Evolutionary conservation across 2,797 vertebrate species (phyloP).

Genomic region (Prionace glauca): DNA sequence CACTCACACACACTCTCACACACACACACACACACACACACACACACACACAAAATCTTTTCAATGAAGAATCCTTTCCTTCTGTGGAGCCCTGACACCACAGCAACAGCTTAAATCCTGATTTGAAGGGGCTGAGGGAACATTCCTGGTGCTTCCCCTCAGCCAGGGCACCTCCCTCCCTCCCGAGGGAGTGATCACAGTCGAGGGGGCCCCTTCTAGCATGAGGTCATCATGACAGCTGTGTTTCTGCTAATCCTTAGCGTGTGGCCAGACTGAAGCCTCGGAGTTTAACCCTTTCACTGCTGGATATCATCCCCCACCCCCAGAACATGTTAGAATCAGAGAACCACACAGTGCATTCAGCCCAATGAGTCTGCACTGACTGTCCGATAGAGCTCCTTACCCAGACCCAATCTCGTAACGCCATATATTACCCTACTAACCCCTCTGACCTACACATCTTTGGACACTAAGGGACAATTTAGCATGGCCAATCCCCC

Average conservation of each 20-base stretch:
- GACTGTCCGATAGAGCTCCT: too few species aligned
- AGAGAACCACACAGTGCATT: too few species aligned
- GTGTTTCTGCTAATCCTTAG: background rate
- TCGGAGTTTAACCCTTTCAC: background rate
- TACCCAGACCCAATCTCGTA: too few species aligned
- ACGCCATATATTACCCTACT: too few species aligned
- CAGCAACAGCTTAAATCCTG: background rate
- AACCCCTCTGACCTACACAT: too few species aligned
- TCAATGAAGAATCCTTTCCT: background rate
- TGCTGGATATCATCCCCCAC: background rate
- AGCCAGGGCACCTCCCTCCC: background rate
- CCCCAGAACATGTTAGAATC: too few species aligned
- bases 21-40: background rate
- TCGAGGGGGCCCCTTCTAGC: background rate
- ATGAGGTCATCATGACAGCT: background rate
- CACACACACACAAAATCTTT: background rate
- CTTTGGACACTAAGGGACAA: too few species aligned
- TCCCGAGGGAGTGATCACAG: too few species aligned
- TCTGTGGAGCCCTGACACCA: rapidly evolving
- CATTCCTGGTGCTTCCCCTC: background rate
- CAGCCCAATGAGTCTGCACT: too few species aligned
- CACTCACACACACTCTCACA: background rate
- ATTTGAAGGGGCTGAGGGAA: background rate
- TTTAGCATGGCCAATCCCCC: too few species aligned
- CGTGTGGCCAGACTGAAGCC: background rate